These are phyloP conservation scores for Drosophila algonquin DNA, from an alignment of 2,888 invertebrate species.

Conservation along the genomic window DNA sequence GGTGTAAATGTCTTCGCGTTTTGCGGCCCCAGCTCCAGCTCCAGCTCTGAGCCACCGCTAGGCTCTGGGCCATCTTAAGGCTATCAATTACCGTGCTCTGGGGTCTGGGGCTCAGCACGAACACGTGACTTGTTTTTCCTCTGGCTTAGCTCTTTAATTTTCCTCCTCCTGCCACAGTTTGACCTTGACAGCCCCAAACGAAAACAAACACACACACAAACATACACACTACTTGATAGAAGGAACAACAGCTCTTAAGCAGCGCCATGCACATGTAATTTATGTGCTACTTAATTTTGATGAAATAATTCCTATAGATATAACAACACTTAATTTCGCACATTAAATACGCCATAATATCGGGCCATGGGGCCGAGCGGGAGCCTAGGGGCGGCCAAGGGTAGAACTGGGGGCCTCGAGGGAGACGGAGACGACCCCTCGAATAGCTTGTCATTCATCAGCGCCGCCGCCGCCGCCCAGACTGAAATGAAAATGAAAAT, in stretches of 20 bases:
- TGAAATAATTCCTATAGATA: conserved; percentile 74
- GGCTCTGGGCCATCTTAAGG: conserved; percentile 52
- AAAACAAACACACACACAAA: conserved; percentile 5
- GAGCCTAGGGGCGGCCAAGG: background rate
- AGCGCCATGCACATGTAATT: conserved; percentile 59
- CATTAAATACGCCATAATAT: conserved; percentile 74
- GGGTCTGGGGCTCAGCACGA: conserved; percentile 27
- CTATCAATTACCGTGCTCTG: conserved; percentile 54
- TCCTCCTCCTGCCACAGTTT: conserved; percentile 28
- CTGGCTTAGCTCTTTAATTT: conserved; percentile 42
- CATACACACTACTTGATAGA: background rate
- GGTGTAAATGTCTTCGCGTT: conserved; percentile 24
- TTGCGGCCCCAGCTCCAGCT: conserved; percentile 23
- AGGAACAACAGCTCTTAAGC: conserved; percentile 28
- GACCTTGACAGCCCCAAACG: conserved; percentile 44
- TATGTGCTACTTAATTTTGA: conserved; percentile 74
- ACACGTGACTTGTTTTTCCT: conserved; percentile 41
- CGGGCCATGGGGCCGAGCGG: conserved; percentile 17
- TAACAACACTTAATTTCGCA: conserved; percentile 76
- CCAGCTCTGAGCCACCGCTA: conserved; percentile 12
- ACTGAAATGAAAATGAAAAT: conserved; percentile 57
- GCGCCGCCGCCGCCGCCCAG: conserved; percentile 35
- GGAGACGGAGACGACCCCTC: background rate
- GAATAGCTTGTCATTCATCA: conserved; percentile 77
- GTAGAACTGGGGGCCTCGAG: background rate